Percentiles rank a stretch among this genome's conserved stretches.
Conservation (phyloP, 2,113 vertebrate genomes). For the Callospermophilus lateralis region DNA sequence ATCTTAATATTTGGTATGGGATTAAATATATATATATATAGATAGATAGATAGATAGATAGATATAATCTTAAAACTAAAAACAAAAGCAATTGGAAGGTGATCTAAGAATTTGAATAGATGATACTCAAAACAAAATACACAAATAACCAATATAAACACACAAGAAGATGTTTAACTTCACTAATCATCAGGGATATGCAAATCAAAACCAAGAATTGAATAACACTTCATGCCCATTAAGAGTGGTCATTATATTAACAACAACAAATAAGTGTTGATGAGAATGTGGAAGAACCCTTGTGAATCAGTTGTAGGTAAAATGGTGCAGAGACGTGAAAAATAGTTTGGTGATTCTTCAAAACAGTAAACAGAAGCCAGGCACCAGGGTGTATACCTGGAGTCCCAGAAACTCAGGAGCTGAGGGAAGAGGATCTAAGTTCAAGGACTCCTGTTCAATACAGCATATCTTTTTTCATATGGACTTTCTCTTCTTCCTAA, state of each 20-base stretch:
- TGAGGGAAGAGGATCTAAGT: no score
- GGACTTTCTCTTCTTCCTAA: slow-evolving; percentile 74
- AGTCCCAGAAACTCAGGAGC: no score
- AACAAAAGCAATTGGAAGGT: background rate
- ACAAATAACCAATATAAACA: background rate
- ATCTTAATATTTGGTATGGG: background rate
- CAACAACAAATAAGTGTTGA: background rate
- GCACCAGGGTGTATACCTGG: no score
- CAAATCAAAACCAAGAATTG: background rate
- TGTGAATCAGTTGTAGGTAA: background rate
- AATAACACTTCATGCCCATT: background rate
- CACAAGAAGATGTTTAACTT: background rate
- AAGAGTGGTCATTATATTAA: background rate
- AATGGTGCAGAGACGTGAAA: background rate
- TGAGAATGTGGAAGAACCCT: background rate
- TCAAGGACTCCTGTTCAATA: background rate
- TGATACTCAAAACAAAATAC: background rate
- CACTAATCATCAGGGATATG: background rate
- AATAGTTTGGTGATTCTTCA: background rate
- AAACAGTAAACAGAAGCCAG: background rate
- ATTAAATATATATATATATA: background rate
- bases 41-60: no score
- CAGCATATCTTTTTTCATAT: slow-evolving; percentile 57
- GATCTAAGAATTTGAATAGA: background rate
- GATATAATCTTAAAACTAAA: background rate